phyloP scores from a whole-genome alignment of 2,797 vertebrate genomes.

The Chrysocyon brachyurus region DNA sequence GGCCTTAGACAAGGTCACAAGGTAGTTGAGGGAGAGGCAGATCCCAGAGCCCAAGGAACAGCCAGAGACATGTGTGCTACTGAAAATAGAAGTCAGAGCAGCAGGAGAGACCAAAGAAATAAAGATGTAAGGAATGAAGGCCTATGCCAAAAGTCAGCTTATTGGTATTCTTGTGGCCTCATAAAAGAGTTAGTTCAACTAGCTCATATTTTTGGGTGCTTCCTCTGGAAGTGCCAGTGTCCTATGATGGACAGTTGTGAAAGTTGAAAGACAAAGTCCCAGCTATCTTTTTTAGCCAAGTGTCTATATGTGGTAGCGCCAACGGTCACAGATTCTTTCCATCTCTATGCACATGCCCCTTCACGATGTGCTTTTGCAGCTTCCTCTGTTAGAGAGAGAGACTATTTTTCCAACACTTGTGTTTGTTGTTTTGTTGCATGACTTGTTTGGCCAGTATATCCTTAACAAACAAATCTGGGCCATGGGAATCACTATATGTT shows the following conservation, averaged over 20 bases:
- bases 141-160: neutral
- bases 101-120: neutral
- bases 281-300: neutral
- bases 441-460: neutral
- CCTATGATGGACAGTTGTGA: neutral
- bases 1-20: neutral
- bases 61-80: neutral
- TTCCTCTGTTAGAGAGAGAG: neutral
- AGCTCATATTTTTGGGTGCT: neutral
- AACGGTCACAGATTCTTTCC: neutral
- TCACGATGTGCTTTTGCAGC: neutral
- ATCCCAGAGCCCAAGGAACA: neutral
- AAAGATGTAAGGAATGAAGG: neutral
- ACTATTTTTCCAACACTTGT: neutral
- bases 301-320: neutral
- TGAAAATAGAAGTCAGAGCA: slow-evolving; percentile 15
- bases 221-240: neutral
- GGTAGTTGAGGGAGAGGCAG: neutral
- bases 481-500: neutral
- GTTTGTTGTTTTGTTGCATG: neutral
- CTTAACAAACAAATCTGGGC: neutral
- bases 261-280: neutral
- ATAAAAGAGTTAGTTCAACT: neutral
- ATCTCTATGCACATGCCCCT: neutral
- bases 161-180: neutral